Evolutionary conservation across 1,140 invertebrate genomes (phyloP).

Genomic region (Bombus waltoni): DNA sequence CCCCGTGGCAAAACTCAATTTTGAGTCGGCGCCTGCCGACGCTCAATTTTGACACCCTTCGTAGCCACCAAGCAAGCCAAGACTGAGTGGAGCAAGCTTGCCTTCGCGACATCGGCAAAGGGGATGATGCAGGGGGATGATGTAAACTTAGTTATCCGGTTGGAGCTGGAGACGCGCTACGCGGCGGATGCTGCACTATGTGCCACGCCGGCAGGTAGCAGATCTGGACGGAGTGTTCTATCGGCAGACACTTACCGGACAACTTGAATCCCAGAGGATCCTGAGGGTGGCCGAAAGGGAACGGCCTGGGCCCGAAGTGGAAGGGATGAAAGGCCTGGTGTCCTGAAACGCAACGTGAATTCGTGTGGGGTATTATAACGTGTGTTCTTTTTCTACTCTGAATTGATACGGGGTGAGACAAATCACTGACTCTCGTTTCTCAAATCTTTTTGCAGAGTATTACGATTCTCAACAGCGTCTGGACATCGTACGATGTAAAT

Average conservation of each 20-base stretch:
- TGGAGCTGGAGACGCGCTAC: constrained; percentile 55
- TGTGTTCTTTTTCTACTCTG: background rate
- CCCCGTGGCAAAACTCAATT: constrained; percentile 80
- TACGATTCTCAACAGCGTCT: background rate
- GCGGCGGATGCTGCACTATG: constrained; percentile 6
- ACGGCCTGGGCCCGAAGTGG: constrained; percentile 91
- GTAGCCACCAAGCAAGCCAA: constrained; percentile 71
- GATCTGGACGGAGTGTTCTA: constrained; percentile 21
- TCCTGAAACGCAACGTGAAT: constrained; percentile 82
- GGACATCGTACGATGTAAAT: too few relatives aligned
- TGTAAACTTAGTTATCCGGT: constrained; percentile 80
- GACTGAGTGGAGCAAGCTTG: constrained; percentile 33
- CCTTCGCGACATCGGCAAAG: constrained; percentile 8
- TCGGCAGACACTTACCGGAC: constrained; percentile 86
- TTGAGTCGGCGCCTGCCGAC: constrained; percentile 77
- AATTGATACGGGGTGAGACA: background rate
- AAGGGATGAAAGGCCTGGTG: constrained; percentile 94
- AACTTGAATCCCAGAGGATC: constrained; percentile 92
- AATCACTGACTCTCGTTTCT: background rate
- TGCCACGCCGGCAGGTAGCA: background rate
- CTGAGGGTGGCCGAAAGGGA: constrained; percentile 90
- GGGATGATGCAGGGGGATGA: constrained; percentile 46
- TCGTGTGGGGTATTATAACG: background rate
- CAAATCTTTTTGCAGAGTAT: background rate
- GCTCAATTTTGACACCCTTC: constrained; percentile 81